Evolutionary conservation across 35 echinoderm and acorn worm genomes (phyloP).

Genomic region (Lytechinus variegatus): DNA sequence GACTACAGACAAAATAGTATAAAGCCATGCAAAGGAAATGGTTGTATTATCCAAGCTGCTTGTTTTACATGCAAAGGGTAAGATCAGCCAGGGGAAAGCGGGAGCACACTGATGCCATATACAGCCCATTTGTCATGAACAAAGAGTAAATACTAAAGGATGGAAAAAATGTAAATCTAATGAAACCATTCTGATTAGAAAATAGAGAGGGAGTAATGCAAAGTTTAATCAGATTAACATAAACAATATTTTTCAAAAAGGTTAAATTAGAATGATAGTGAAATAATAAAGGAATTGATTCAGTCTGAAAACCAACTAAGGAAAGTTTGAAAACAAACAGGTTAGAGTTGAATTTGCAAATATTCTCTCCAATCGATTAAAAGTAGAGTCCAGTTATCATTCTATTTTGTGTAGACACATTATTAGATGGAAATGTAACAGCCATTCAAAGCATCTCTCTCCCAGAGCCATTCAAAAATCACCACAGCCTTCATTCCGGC

Average conservation of each 20-base stretch:
- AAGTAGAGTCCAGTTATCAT: background rate
- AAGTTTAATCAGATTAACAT: background rate
- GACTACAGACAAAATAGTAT: background rate
- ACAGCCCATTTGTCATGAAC: slow-evolving; percentile 1
- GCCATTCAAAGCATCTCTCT: background rate
- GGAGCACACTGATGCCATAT: background rate
- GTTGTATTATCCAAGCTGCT: background rate
- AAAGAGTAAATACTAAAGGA: background rate
- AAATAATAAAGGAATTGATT: background rate
- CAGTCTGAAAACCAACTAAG: background rate
- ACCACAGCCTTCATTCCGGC: background rate
- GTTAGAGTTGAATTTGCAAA: background rate
- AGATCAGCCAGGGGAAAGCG: background rate
- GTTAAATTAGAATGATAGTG: background rate
- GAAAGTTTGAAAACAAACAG: background rate
- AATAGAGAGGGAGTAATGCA: background rate
- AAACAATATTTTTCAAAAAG: background rate
- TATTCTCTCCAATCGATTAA: background rate
- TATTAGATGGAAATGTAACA: background rate
- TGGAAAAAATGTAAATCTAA: background rate
- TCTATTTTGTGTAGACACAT: background rate
- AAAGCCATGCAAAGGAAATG: background rate
- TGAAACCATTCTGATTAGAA: background rate
- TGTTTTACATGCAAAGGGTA: background rate
- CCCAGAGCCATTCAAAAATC: background rate